phyloP scores from a whole-genome alignment of 23 tunicate species.

The Phallusia fumigata region DNA sequence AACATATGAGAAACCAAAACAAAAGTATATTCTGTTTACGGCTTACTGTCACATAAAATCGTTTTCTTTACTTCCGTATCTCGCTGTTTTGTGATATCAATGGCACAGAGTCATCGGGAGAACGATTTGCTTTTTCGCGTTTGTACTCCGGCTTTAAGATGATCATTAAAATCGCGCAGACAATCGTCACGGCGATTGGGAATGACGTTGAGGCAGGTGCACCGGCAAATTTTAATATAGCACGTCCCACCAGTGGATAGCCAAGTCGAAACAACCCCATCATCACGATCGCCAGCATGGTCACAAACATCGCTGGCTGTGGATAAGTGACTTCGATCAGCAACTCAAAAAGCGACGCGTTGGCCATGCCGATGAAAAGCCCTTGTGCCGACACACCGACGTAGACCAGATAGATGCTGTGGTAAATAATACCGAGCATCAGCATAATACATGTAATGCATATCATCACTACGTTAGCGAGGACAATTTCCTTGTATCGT shows the following conservation, averaged over 20 bases:
- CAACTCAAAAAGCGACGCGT: slow-evolving; percentile 50
- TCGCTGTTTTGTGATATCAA: not conserved
- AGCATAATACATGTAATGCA: slow-evolving; percentile 24
- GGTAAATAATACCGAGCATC: slow-evolving; percentile 25
- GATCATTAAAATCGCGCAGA: not conserved
- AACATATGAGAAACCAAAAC: too few species aligned
- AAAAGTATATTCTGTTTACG: too few species aligned
- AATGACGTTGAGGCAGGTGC: not conserved
- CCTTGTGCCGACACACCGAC: slow-evolving; percentile 54
- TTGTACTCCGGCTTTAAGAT: not conserved
- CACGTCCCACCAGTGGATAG: not conserved
- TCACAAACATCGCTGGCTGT: slow-evolving; percentile 46
- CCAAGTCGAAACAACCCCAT: not conserved
- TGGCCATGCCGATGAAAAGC: slow-evolving; percentile 52
- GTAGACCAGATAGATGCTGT: slow-evolving; percentile 18
- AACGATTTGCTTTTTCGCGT: not conserved
- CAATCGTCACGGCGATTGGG: not conserved
- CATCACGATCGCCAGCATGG: not conserved
- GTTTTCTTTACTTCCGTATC: too few species aligned
- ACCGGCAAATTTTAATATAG: not conserved
- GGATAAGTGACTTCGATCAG: slow-evolving; percentile 59
- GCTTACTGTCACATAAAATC: too few species aligned
- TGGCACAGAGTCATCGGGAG: slow-evolving; percentile 6
- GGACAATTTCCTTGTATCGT: slow-evolving; percentile 29
- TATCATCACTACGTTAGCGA: slow-evolving; percentile 28